Conservation (phyloP, 2,888 invertebrate genomes). For the Noctua fimbriata region DNA sequence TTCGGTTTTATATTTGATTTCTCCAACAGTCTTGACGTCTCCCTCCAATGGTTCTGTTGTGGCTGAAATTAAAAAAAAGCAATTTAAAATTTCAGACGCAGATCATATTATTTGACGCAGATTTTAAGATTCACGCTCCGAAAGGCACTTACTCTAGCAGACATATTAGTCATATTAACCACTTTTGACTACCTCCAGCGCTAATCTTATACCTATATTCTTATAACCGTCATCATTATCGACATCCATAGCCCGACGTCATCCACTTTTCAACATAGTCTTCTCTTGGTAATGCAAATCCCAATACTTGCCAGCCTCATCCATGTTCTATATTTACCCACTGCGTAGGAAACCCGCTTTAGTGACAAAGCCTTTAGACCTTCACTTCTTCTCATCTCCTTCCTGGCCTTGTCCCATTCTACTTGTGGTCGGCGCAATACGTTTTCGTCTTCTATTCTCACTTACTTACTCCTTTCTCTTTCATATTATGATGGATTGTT, state of each 20-base stretch:
- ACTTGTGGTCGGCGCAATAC: neutral
- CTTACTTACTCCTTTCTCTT: neutral
- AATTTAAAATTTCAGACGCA: too few relatives aligned
- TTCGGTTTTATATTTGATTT: neutral
- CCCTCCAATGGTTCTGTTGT: neutral
- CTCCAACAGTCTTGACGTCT: neutral
- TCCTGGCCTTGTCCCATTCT: neutral
- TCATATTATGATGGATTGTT: too few relatives aligned
- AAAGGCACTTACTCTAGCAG: neutral
- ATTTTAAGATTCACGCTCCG: too few relatives aligned
- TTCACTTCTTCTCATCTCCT: neutral
- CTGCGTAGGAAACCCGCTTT: neutral
- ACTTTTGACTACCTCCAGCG: neutral
- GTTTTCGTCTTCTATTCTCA: neutral
- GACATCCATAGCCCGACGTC: neutral
- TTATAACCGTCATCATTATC: neutral
- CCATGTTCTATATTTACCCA: neutral
- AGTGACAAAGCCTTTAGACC: neutral
- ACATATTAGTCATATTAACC: neutral
- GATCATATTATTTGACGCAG: too few relatives aligned
- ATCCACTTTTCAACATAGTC: neutral
- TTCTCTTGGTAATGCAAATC: neutral
- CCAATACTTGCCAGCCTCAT: neutral
- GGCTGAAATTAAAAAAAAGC: neutral
- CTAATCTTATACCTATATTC: neutral